These are phyloP conservation scores for Masnerella sp. DNA, from an alignment of 2,888 invertebrate species.

Conservation along the genomic window DNA sequence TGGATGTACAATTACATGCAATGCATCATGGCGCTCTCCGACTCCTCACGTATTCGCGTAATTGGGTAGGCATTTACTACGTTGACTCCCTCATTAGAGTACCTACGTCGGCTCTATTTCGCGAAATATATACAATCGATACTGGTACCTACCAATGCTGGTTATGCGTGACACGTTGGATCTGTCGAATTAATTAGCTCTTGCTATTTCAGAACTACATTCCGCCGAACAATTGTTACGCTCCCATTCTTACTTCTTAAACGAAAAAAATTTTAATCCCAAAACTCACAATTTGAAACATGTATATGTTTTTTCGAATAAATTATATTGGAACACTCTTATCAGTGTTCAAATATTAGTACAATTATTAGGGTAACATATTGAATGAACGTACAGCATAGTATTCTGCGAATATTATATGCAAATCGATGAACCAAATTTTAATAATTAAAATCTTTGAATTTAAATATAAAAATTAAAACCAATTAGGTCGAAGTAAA, in stretches of 20 bases:
- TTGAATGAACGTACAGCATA: too few species aligned
- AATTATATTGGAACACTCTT: too few species aligned
- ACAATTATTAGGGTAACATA: too few species aligned
- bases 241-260: constrained; percentile 31
- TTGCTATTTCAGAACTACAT: constrained; percentile 47
- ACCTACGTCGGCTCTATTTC: constrained; percentile 59
- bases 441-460: too few species aligned
- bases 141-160: constrained; percentile 54
- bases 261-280: too few species aligned
- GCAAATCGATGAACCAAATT: too few species aligned
- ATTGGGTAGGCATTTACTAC: constrained; percentile 60
- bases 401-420: too few species aligned
- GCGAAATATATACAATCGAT: constrained; percentile 61
- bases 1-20: constrained; percentile 49
- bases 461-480: too few species aligned
- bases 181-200: constrained; percentile 61
- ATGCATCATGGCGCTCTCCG: constrained; percentile 52
- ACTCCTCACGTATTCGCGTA: constrained; percentile 61
- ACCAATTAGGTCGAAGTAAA: too few species aligned
- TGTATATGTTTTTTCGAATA: too few species aligned
- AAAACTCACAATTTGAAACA: too few species aligned
- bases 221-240: constrained; percentile 24
- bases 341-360: too few species aligned
- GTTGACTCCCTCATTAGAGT: constrained; percentile 60
- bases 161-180: constrained; percentile 60